A percentile compares a stretch with the other conserved stretches of the same genome.
Conservation (phyloP, 2,888 invertebrate genomes). For the Agonopterix subpropinquella region DNA sequence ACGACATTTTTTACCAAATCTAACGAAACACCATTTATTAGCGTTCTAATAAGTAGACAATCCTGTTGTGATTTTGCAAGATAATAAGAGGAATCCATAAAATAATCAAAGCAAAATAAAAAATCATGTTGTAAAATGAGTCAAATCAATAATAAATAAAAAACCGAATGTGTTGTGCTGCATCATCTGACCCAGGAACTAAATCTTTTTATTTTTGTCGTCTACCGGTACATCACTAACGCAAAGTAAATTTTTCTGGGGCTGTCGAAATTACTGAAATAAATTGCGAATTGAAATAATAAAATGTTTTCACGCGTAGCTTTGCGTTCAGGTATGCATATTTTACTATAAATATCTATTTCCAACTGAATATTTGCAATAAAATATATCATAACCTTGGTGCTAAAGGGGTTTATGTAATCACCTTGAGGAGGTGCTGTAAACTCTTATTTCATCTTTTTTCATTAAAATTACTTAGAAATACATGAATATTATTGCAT, state of each 20-base stretch:
- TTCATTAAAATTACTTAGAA: too few species aligned
- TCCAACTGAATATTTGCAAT: constrained; percentile 4
- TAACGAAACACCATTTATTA: too few species aligned
- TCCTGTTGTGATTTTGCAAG: too few species aligned
- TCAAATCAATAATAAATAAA: background rate
- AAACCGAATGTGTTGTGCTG: background rate
- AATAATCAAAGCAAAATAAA: too few species aligned
- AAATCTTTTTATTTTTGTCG: background rate
- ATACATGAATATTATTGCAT: too few species aligned
- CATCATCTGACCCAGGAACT: background rate
- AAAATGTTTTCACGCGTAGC: constrained; percentile 82
- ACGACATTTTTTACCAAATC: too few species aligned
- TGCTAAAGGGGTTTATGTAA: constrained; percentile 68
- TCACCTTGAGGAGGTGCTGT: constrained; percentile 46
- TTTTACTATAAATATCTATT: constrained; percentile 9
- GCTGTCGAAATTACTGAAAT: constrained; percentile 45
- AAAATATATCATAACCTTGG: constrained; percentile 39
- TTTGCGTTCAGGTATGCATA: constrained; percentile 78
- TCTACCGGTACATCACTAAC: constrained; percentile 38
- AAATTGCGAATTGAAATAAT: constrained; percentile 31
- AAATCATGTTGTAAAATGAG: too few species aligned
- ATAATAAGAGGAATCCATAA: too few species aligned
- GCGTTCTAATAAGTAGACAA: too few species aligned
- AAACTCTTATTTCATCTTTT: constrained; percentile 12
- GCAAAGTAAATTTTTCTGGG: constrained; percentile 43